Percentiles rank a stretch among this genome's conserved stretches.
These are phyloP conservation scores for Bicyclus anynana DNA, from an alignment of 1,140 invertebrate genomes.

Conservation along the genomic window DNA sequence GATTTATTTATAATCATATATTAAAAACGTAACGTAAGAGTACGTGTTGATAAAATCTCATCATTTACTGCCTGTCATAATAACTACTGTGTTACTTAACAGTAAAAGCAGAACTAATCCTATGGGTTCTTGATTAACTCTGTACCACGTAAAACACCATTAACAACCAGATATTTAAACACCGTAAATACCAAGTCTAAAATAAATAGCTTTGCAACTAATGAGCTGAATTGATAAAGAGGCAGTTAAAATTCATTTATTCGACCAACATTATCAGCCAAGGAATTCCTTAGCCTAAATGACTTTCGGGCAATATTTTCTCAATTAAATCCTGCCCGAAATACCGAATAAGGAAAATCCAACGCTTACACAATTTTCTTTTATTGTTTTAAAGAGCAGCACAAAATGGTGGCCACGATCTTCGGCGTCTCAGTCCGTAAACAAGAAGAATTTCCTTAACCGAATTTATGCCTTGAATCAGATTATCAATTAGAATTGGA, in stretches of 20 bases:
- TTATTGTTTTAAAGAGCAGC: conserved; percentile 21
- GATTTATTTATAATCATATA: too few relatives aligned
- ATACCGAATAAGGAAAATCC: conserved; percentile 17
- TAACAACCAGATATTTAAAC: too few relatives aligned
- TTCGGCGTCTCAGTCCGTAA: neutral
- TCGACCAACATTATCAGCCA: conserved; percentile 1
- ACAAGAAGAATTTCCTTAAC: conserved; percentile 9
- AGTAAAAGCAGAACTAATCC: too few relatives aligned
- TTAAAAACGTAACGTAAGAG: too few relatives aligned
- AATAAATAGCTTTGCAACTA: neutral
- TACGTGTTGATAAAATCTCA: too few relatives aligned
- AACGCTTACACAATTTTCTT: conserved; percentile 24
- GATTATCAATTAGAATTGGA: neutral
- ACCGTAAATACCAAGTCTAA: neutral
- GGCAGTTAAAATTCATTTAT: conserved; percentile 11
- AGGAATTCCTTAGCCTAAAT: conserved; percentile 13
- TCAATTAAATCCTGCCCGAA: conserved; percentile 20
- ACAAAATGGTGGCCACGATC: conserved; percentile 8
- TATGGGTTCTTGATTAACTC: too few relatives aligned
- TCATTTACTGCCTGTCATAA: too few relatives aligned
- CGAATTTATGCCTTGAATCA: conserved; percentile 2
- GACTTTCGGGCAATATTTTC: conserved; percentile 20
- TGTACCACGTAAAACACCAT: too few relatives aligned
- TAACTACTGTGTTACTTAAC: too few relatives aligned
- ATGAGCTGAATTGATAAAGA: conserved; percentile 21